Evolutionary conservation across 2,888 invertebrate species (phyloP), one percentile per base, ranked within the genome.

Genomic region (Mamestra brassicae): DNA sequence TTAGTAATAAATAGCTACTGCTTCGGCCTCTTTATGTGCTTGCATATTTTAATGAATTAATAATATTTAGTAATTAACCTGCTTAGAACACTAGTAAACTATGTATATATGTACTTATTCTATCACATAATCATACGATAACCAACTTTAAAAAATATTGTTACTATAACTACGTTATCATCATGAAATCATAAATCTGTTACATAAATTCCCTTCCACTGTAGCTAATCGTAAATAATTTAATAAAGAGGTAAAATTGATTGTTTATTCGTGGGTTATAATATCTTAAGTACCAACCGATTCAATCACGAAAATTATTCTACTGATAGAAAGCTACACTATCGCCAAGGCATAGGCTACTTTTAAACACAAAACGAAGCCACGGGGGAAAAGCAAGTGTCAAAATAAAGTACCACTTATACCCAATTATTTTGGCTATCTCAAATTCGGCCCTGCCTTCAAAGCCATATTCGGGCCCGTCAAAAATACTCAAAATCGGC

Each of bases 401-500:
- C 45, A 8, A 45, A 10, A 45, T 45, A 45, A 45, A 45, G 8
- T 8, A 45, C 8, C 2, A 26, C 26, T 34, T 36, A 17, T 58
- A 10, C 1, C 2, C 3, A 38, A 64, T 62, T 15, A 63, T 70
- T 73, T 71, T 4, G 73, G 15, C 54, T 54, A 13, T 7, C 0
- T 36, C 1, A 54, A 80, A 73, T 83, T 5, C 34, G 70, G 50
- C 38, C 64, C 83, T 83, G 84, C 7, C 13, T 8, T 26, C 36
- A 60, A 57, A 13, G 4, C 34, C 69, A 64, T 71, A 61, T 77
- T 77, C 38, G 38, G 72, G 5, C 50, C 42, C 55, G 72, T 76
- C 80, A 71, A 71, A 72, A 80, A 75, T 65, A 66, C 60, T 71
- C 52, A 68, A 76, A 76, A 62, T 83, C 60, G 0, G 45, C 52